Evolutionary conservation across 2,113 vertebrate genomes (phyloP).

Genomic region (Hippoglossus stenolepis): DNA sequence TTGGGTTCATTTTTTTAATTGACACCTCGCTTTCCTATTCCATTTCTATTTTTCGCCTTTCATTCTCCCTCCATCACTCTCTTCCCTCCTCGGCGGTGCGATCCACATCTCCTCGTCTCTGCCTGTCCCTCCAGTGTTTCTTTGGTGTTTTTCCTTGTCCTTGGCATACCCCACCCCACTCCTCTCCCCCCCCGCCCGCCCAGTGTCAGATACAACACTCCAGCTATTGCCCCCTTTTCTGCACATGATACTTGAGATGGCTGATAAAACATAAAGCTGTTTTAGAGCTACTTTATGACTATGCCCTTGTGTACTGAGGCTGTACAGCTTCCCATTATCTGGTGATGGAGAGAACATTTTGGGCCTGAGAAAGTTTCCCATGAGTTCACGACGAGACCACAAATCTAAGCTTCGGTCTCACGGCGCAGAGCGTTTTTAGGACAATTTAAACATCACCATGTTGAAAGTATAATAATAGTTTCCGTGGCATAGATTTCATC

Average conservation of each 20-base stretch:
- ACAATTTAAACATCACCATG: slow-evolving; percentile 14
- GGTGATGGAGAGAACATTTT: slow-evolving; percentile 76
- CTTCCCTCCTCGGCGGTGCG: slow-evolving; percentile 60
- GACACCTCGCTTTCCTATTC: slow-evolving; percentile 90
- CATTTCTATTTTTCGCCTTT: slow-evolving; percentile 81
- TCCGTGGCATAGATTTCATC: slow-evolving; percentile 19
- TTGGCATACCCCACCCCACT: slow-evolving; percentile 58
- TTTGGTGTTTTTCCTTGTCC: slow-evolving; percentile 73
- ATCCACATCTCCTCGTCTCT: slow-evolving; percentile 58
- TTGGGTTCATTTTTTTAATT: slow-evolving; percentile 96
- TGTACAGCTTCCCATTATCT: slow-evolving; percentile 72
- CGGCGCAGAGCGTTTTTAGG: slow-evolving; percentile 24
- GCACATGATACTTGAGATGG: slow-evolving; percentile 77
- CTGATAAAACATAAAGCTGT: slow-evolving; percentile 81
- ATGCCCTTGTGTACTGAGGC: slow-evolving; percentile 76
- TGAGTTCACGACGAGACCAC: slow-evolving; percentile 54
- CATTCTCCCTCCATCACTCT: slow-evolving; percentile 75
- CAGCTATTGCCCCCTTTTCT: slow-evolving; percentile 67
- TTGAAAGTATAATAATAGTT: slow-evolving; percentile 17
- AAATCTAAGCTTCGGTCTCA: slow-evolving; percentile 50
- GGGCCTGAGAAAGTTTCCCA: slow-evolving; percentile 69
- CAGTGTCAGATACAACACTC: slow-evolving; percentile 69
- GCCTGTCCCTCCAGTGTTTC: slow-evolving; percentile 74
- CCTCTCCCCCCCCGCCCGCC: slow-evolving; percentile 39
- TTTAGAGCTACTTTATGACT: slow-evolving; percentile 78